A percentile compares a stretch with the other conserved stretches of the same genome.
These are phyloP conservation scores for Rhagium mordax DNA, from an alignment of 2,888 invertebrate genomes.

Conservation along the genomic window DNA sequence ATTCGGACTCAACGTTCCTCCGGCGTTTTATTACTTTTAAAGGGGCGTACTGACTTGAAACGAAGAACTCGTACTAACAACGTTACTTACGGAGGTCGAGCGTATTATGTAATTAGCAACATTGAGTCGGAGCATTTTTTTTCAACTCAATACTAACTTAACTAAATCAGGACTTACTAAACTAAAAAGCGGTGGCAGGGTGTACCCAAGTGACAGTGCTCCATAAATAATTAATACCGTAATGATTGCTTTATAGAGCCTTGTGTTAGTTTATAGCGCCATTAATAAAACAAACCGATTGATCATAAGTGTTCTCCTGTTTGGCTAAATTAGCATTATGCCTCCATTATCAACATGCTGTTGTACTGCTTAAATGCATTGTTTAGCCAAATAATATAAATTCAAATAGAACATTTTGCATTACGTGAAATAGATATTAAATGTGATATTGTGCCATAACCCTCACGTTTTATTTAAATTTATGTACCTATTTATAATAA, in stretches of 20 bases:
- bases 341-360: background rate
- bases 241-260: background rate
- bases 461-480: background rate
- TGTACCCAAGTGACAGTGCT: no score
- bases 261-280: background rate
- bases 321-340: slow-evolving; percentile 8
- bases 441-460: background rate
- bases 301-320: background rate
- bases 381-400: background rate
- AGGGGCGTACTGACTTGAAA: no score
- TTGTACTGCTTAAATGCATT: background rate
- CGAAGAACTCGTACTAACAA: no score
- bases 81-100: no score
- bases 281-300: background rate
- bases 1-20: no score
- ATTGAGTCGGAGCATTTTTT: no score
- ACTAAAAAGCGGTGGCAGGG: no score
- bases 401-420: background rate
- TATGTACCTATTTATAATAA: background rate
- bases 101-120: no score
- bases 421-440: background rate
- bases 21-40: no score
- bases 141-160: no score
- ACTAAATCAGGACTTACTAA: no score
- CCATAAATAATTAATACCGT: background rate